Evolutionary conservation across 2,888 invertebrate species (phyloP).

Genomic region (Tipula confusa): DNA sequence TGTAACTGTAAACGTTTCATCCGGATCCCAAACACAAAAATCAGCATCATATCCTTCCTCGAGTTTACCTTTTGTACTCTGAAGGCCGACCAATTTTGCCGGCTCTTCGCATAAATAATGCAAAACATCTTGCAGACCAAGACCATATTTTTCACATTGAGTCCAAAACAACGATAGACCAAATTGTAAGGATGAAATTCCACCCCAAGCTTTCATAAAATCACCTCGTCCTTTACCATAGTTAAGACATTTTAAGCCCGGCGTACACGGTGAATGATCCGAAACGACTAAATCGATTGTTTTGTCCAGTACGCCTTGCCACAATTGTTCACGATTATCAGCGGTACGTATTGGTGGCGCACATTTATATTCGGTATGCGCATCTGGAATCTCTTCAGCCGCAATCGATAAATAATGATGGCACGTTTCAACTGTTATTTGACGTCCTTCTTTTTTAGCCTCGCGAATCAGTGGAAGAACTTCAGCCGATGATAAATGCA

Average conservation of each 20-base stretch:
- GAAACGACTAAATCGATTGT: conserved; percentile 62
- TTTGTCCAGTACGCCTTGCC: conserved; percentile 57
- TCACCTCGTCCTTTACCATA: conserved; percentile 53
- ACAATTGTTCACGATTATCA: conserved; percentile 61
- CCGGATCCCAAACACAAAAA: conserved; percentile 66
- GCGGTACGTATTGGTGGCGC: conserved; percentile 64
- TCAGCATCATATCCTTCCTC: conserved; percentile 64
- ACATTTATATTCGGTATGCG: conserved; percentile 66
- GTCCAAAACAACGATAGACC: conserved; percentile 70
- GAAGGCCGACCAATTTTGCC: conserved; percentile 59
- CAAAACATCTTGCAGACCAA: conserved; percentile 55
- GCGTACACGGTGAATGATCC: conserved; percentile 66
- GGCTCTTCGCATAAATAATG: conserved; percentile 59
- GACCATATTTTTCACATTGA: conserved; percentile 53
- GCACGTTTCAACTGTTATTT: conserved; percentile 67
- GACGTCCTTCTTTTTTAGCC: conserved; percentile 51
- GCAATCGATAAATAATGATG: conserved; percentile 65
- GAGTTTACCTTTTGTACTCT: conserved; percentile 59
- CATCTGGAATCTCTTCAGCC: conserved; percentile 60
- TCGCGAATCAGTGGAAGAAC: conserved; percentile 56
- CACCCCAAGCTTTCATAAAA: conserved; percentile 68
- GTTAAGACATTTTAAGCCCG: conserved; percentile 55
- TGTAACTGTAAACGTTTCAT: conserved; percentile 56
- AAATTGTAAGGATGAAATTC: conserved; percentile 68
- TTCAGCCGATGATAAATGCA: conserved; percentile 62